A percentile compares a stretch with the other conserved stretches of the same genome.
Evolutionary conservation across 2,113 vertebrate species (phyloP).

Genomic region (Machaerirhynchus nigripectus): DNA sequence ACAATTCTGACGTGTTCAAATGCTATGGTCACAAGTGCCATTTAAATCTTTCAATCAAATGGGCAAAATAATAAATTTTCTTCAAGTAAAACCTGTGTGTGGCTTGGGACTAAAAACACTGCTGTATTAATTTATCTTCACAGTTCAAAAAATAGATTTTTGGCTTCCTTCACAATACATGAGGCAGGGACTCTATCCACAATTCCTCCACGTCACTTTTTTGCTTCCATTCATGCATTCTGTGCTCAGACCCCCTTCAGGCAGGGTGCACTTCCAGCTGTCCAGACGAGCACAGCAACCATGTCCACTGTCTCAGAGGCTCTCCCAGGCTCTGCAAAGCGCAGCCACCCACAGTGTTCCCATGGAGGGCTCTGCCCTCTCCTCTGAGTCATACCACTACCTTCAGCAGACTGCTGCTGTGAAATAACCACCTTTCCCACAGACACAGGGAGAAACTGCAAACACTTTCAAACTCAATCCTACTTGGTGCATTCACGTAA

Average conservation of each 20-base stretch:
- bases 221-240: background rate
- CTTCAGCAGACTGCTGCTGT: background rate
- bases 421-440: background rate
- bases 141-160: background rate
- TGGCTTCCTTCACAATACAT: background rate
- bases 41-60: background rate
- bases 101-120: background rate
- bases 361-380: background rate
- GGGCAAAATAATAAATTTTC: background rate
- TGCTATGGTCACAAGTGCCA: background rate
- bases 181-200: background rate
- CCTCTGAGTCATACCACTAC: slow-evolving; percentile 16
- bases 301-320: fast-evolving
- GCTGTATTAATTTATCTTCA: background rate
- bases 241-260: background rate
- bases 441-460: background rate
- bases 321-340: background rate
- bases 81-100: background rate
- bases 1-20: background rate
- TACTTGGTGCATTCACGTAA: background rate
- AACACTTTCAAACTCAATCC: background rate
- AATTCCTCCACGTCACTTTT: fast-evolving
- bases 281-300: background rate
- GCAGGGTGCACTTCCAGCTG: background rate
- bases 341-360: slow-evolving; percentile 14